Percentiles rank a stretch among this genome's conserved stretches.
These are phyloP conservation scores for Hetaerina titia DNA, from an alignment of 2,888 invertebrate genomes.

Conservation along the genomic window DNA sequence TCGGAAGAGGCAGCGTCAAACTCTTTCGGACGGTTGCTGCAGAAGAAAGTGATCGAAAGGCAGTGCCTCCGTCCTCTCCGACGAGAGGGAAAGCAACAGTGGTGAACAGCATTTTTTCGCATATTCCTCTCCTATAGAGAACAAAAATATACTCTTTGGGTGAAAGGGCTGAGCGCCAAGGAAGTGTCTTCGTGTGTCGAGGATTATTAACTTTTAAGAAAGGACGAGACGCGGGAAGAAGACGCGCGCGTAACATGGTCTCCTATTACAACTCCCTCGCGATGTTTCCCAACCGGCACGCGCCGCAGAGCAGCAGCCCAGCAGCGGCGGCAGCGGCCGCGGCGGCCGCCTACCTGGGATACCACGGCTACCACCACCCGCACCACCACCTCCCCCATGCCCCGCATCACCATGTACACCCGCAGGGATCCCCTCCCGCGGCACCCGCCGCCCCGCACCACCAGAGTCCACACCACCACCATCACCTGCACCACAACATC, in stretches of 20 bases:
- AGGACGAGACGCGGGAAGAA: neutral
- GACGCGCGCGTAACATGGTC: conserved; percentile 80
- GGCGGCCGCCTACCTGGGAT: conserved; percentile 63
- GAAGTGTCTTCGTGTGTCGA: conserved; percentile 3
- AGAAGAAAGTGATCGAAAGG: too few species aligned
- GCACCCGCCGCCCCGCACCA: conserved; percentile 29
- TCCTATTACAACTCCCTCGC: conserved; percentile 86
- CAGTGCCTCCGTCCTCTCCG: too few species aligned
- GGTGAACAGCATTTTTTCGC: too few species aligned
- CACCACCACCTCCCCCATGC: conserved; percentile 41
- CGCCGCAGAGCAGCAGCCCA: conserved; percentile 57
- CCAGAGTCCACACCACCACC: conserved; percentile 14
- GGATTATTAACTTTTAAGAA: neutral
- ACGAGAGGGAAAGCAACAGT: too few species aligned
- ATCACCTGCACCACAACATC: conserved; percentile 44
- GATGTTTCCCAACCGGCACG: conserved; percentile 79
- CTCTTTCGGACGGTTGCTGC: too few species aligned
- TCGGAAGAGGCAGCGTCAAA: too few species aligned
- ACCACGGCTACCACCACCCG: conserved; percentile 65
- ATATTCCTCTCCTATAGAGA: neutral
- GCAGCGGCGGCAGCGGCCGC: conserved; percentile 55
- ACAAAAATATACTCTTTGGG: neutral
- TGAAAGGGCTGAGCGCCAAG: neutral
- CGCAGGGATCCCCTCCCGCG: neutral
- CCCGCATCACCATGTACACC: conserved; percentile 46